Percentiles rank a stretch among this genome's conserved stretches.
Evolutionary conservation across 2,113 vertebrate genomes (phyloP).

Genomic region (Gymnocephalus cernua): DNA sequence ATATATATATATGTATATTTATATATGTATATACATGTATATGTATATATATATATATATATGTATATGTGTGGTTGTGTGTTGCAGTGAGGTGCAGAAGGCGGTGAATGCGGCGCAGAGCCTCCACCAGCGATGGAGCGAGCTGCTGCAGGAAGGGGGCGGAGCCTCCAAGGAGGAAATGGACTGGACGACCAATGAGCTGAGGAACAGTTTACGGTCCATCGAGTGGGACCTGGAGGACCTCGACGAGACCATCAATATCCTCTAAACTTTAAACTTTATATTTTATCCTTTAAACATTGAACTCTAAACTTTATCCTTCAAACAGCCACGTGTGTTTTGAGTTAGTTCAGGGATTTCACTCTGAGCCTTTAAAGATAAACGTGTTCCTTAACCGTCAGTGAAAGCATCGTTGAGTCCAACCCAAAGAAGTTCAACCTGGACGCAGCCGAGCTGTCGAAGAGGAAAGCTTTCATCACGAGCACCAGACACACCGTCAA

Average conservation of each 20-base stretch:
- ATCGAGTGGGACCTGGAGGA: slow-evolving; percentile 99
- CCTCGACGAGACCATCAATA: slow-evolving; percentile 98
- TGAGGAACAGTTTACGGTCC: slow-evolving; percentile 96
- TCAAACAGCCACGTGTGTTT: neutral
- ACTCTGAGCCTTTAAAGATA: neutral
- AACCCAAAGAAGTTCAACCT: slow-evolving; percentile 99
- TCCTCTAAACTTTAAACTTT: slow-evolving; percentile 81
- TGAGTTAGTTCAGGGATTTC: neutral
- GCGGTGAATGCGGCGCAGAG: slow-evolving; percentile 95
- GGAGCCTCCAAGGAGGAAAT: slow-evolving; percentile 93
- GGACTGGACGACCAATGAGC: slow-evolving; percentile 98
- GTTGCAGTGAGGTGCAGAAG: slow-evolving; percentile 94
- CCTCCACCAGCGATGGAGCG: slow-evolving; percentile 95
- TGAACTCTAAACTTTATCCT: slow-evolving; percentile 74
- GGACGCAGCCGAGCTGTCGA: slow-evolving; percentile 89
- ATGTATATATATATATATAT: too few relatives aligned
- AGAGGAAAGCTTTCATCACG: slow-evolving; percentile 96
- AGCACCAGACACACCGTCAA: slow-evolving; percentile 92
- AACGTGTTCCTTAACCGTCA: slow-evolving; percentile 62
- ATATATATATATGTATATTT: too few relatives aligned
- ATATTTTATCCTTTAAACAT: slow-evolving; percentile 75
- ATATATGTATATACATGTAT: too few relatives aligned
- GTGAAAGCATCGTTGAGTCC: slow-evolving; percentile 94
- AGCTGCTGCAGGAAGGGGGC: slow-evolving; percentile 90
- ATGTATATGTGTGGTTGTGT: too few relatives aligned